Conservation (phyloP, 2,797 vertebrate species). For the Bradypus variegatus region DNA sequence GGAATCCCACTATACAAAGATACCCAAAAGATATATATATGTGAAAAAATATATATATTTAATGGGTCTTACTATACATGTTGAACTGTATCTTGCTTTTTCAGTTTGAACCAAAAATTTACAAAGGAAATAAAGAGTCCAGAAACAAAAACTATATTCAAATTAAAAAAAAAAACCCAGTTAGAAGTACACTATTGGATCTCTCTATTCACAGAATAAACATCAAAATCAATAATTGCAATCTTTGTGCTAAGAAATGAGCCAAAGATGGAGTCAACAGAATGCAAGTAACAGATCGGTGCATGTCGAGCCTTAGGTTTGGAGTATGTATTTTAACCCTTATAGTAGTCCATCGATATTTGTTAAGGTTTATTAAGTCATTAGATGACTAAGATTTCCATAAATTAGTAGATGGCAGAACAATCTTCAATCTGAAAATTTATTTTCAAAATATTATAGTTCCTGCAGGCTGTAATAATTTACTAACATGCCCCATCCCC, state of each 20-base stretch:
- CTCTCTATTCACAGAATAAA: neutral
- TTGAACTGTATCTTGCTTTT: no score
- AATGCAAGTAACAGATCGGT: neutral
- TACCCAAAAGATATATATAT: no score
- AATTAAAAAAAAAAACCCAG: neutral
- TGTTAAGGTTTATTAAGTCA: neutral
- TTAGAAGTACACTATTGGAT: neutral
- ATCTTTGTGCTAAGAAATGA: neutral
- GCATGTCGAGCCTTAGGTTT: neutral
- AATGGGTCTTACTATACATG: no score
- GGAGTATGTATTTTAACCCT: neutral
- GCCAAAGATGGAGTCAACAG: conserved; percentile 6
- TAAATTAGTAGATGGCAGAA: neutral
- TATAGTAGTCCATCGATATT: neutral
- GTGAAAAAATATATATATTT: no score
- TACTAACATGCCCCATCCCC: neutral
- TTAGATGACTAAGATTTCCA: neutral
- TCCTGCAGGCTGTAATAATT: neutral
- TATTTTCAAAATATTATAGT: neutral
- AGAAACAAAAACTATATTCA: no score
- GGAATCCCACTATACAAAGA: no score
- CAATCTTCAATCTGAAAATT: neutral
- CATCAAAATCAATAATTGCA: neutral
- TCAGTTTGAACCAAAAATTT: no score
- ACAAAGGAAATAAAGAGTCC: no score